Evolutionary conservation across 1,140 invertebrate genomes (phyloP).

Genomic region (Brachionus rubens): DNA sequence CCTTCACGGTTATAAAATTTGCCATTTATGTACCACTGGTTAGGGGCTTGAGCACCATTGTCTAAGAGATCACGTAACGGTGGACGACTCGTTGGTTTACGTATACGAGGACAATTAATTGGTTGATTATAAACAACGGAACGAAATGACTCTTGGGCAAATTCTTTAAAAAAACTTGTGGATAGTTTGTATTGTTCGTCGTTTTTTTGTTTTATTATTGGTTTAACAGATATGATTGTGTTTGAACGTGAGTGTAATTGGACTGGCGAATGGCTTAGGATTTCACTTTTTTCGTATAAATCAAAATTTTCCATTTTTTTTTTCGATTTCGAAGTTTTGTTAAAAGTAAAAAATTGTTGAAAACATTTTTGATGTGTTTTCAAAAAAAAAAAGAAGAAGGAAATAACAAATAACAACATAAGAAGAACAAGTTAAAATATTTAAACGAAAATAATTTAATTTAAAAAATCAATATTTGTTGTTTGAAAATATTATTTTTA

Average conservation of each 20-base stretch:
- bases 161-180: not conserved
- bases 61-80: not conserved
- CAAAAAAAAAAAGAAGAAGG: no score
- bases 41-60: not conserved
- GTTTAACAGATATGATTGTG: conserved; percentile 3
- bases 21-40: not conserved
- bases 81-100: not conserved
- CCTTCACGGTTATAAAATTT: not conserved
- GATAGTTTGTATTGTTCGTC: not conserved
- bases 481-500: no score
- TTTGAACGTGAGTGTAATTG: conserved; percentile 11
- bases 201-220: not conserved
- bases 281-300: conserved; percentile 14
- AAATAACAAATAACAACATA: no score
- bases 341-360: no score
- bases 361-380: no score
- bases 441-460: no score
- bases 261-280: not conserved
- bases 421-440: no score
- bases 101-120: not conserved
- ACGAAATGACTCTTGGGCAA: conserved; percentile 5
- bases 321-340: conserved; percentile 16
- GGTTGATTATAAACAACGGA: not conserved
- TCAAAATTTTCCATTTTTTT: no score
- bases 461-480: no score